Base-by-base conservation (phyloP, 1,140 invertebrate species). In the Lordiphosa collinella region DNA sequence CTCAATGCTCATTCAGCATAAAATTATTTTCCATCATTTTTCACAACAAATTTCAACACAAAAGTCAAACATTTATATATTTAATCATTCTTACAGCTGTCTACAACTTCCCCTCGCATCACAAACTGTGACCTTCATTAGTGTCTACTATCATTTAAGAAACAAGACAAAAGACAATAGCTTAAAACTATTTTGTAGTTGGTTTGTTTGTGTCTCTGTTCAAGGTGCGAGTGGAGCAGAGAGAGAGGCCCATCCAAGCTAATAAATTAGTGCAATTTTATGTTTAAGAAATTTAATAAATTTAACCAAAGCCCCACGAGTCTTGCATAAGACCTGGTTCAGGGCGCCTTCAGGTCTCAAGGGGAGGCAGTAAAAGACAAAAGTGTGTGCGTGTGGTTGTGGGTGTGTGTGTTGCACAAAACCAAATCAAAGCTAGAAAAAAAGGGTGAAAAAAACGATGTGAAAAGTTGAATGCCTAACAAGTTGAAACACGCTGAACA, bases 381-480 rank as follows among this genome's bases (percentile, higher is more conserved):
- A 44, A 37, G 13, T 34, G 52, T 40, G 46, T 56, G n/a, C n/a
- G 34, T 25, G 16, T 38, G 36, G 11, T 12, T 29, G 37, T n/a
- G 9, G 48, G 58, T 48, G 47, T 64, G 63, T 67, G 55, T 51
- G 62, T 68, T 60, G 64, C 65, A 75, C 70, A 68, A 74, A 68
- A 64, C 48, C 38, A 66, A 71, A 56, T 47, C 57, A 70, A 65
- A 74, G 51, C 52, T 56, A 69, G 41, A 64, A 65, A 36, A 62
- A 70, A 64, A 51, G 31, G 46, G 46, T 34, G 46, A 54, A 70
- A 53, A 53, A 70, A 82, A 60, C 76, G 78, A 82, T 82, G 76
- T 80, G 75, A 80, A 80, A 82, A 80, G 65, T 80, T 78, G 74
- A 79, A 79, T 79, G 74, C 64, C 74, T 73, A 78, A 78, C 74